Base-by-base conservation (phyloP, 2,888 invertebrate species). In the Campopleginae sp. region DNA sequence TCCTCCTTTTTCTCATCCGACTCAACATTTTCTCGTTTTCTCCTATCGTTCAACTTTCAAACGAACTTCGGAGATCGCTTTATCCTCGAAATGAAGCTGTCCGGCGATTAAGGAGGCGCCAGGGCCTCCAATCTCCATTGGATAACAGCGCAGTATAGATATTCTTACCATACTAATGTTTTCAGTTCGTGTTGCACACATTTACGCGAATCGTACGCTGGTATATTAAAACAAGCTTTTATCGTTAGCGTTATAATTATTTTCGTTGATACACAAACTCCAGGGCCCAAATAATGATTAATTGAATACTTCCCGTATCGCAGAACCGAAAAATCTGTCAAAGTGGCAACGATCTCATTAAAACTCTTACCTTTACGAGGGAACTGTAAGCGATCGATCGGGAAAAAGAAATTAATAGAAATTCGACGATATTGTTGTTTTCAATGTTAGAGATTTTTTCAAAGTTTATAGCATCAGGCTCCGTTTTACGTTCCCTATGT, bases 61-160 rank as follows among this genome's bases (percentile, higher is more conserved):
- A 88, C 86, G 86, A 89, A 89, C 88, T 89, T 90, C 74, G 70
- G 31, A 84, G 86, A 89, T 90, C 88, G 87, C 86, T 89, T 89
- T 88, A 89, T 90, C 87, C 85, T 80, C 75, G 83, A 63, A 79
- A 80, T 70, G 85, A 80, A 66, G 76, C 80, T 86, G 81, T 82
- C 75, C 66, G 42, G 83, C 80, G 84, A 83, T 80, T 81, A 78
- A 86, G 76, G 82, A 72, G 46, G 63, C 77, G 66, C 42, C 23
- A 38, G 46, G 38, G 38, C n/a, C 68, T 19, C 33, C 42, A 65
- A 61, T 68, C 66, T 23, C 27, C 12, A 23, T 31, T 54, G 61
- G 76, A 81, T 82, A 44, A 63, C 44, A 65, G 75, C 14, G 58
- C 70, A 31, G 38, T 84, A 78, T 71, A 70, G 63, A 72, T 82